phyloP scores from a whole-genome alignment of 2,888 invertebrate genomes.

The Busseola fusca region DNA sequence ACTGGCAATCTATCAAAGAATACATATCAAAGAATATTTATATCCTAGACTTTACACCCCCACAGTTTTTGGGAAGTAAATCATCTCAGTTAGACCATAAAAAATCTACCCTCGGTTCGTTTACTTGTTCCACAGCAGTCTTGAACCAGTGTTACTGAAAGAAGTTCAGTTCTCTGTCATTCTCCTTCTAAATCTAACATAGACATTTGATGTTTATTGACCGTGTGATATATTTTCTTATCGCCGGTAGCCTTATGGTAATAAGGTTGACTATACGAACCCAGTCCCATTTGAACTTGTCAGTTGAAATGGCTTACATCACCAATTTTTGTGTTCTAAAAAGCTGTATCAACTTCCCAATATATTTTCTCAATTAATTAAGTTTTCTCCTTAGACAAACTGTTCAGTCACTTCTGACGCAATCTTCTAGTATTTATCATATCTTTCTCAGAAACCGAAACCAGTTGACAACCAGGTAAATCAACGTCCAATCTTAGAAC shows the following conservation, averaged over 20 bases:
- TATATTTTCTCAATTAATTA: not conserved
- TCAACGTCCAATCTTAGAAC: conserved; percentile 27
- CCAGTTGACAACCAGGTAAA: conserved; percentile 46
- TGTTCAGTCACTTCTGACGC: not conserved
- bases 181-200: not conserved
- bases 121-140: not conserved
- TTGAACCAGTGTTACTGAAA: not conserved
- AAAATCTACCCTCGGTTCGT: not conserved
- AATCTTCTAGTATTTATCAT: conserved; percentile 27
- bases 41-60: not conserved
- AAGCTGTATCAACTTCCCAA: not conserved
- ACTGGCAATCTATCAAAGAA: not conserved
- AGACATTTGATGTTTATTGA: not conserved
- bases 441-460: conserved; percentile 41
- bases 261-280: too few species aligned
- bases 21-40: too few species aligned
- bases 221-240: not conserved
- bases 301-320: not conserved
- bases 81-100: not conserved
- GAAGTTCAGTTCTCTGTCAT: too few species aligned
- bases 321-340: not conserved
- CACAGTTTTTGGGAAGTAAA: not conserved
- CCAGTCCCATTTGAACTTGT: not conserved
- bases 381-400: conserved; percentile 2
- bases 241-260: not conserved